Percentiles rank a stretch among this genome's conserved stretches.
Evolutionary conservation across 2,113 vertebrate genomes (phyloP).

Genomic region (Maylandia zebra): DNA sequence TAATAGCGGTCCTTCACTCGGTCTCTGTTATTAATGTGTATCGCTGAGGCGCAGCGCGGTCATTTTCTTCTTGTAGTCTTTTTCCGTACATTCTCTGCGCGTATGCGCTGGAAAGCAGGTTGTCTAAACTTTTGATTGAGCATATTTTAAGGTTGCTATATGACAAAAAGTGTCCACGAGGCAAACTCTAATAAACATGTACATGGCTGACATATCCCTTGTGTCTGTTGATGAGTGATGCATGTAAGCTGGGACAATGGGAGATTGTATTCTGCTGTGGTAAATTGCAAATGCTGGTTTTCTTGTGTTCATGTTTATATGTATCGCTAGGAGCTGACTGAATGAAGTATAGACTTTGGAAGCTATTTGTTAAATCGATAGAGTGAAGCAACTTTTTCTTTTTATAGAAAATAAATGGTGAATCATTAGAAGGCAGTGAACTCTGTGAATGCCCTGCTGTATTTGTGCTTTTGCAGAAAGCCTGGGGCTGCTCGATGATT

Average conservation of each 20-base stretch:
- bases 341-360: not conserved
- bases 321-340: not conserved
- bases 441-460: not conserved
- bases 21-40: not conserved
- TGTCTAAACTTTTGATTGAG: not conserved
- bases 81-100: not conserved
- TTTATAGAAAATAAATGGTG: not conserved
- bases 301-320: not conserved
- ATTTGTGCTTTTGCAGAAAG: not conserved
- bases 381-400: not conserved
- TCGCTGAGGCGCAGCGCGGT: not conserved
- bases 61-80: not conserved
- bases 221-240: not conserved
- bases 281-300: not conserved
- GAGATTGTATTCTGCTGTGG: not conserved
- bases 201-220: not conserved
- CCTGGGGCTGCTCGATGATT: not conserved
- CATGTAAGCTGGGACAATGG: not conserved
- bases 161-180: not conserved
- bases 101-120: not conserved
- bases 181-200: not conserved
- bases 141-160: not conserved
- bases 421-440: not conserved
- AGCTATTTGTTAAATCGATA: not conserved
- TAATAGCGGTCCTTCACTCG: not conserved